Percentiles rank a stretch among this genome's conserved stretches.
phyloP scores from a whole-genome alignment of 1,140 invertebrate species.

The Neodiprion fabricii region DNA sequence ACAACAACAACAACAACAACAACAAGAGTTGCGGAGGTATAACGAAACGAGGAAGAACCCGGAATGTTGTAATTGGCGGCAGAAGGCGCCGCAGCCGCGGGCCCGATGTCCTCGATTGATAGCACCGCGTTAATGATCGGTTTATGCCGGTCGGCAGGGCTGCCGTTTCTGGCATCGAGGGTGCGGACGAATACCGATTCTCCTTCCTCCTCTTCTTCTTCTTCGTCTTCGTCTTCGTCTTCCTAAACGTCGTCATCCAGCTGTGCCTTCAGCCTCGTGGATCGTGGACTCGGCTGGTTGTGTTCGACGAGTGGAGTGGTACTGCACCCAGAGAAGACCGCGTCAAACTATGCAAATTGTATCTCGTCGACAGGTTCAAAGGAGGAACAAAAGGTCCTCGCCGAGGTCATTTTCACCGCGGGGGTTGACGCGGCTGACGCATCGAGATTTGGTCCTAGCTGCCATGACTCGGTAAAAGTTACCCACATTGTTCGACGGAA shows the following conservation, averaged over 20 bases:
- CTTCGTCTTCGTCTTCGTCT: no score
- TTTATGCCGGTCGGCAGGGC: conserved; percentile 29
- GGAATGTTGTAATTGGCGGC: conserved; percentile 53
- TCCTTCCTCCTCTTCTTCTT: not conserved
- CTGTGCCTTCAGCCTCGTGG: not conserved
- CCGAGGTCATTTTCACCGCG: not conserved
- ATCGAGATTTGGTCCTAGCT: not conserved
- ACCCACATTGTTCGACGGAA: no score
- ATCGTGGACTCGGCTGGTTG: not conserved
- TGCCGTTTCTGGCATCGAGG: conserved; percentile 31
- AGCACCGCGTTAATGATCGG: conserved; percentile 47
- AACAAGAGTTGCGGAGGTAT: conserved; percentile 27
- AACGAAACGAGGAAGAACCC: conserved; percentile 27
- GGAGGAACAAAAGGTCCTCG: not conserved
- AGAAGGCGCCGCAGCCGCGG: conserved; percentile 39
- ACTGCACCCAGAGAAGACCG: not conserved
- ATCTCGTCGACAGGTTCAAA: not conserved
- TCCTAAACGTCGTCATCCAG: not conserved
- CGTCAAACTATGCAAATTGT: conserved; percentile 1
- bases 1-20: no score
- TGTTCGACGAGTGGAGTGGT: not conserved
- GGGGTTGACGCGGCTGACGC: not conserved
- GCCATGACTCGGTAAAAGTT: not conserved
- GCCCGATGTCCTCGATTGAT: conserved; percentile 51
- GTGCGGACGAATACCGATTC: conserved; percentile 22